Base-by-base conservation (phyloP, 2,113 vertebrate genomes). In the Anolis carolinensis region DNA sequence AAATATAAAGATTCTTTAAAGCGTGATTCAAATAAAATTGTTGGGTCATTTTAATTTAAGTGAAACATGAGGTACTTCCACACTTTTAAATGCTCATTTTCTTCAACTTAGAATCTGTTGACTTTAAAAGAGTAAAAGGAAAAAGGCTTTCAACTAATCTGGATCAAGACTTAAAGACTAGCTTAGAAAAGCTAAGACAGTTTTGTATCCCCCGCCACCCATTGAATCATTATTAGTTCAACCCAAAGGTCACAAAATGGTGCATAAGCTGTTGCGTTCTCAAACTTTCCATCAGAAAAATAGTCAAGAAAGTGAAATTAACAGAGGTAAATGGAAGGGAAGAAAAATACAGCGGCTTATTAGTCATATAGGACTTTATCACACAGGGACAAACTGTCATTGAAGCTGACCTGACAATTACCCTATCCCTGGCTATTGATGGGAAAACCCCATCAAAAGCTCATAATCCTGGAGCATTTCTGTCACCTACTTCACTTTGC, bases 41-140 rank as follows among this genome's bases (percentile, higher is more conserved):
- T 32, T 72, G 48, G n/a, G 50, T 59, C 87, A 63, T 50, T 83
- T 72, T 87, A 32, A 80, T 80, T 89, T 89, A 52, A 78, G 52
- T 79, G 55, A 65, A 82, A 83, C 27, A 27, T 65, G 63, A 50
- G 36, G 11, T 79, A 16, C 44, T 20, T 79, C 44, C 27, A 30
- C 18, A 18, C 14, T 25, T 63, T 67, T 72, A 73, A 27, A 79
- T 1, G 7, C 20, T 44, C 27, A 2, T 79, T 74, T 74, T 67
- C 44, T 67, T 55, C 71, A 9, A 16, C 6, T 32, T 18, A 68
- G 63, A 80, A 86, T 68, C 68, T 8, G 36, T 32, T 86, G 48
- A 52, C 63, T 82, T 65, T 14, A 36, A 50, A 67, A 73, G 36
- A 44, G 48, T 44, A 36, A 78, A 30, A 86, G 81, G 7, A 52